These are phyloP conservation scores for Fratercula arctica DNA, from an alignment of 2,797 vertebrate species.

Conservation along the genomic window DNA sequence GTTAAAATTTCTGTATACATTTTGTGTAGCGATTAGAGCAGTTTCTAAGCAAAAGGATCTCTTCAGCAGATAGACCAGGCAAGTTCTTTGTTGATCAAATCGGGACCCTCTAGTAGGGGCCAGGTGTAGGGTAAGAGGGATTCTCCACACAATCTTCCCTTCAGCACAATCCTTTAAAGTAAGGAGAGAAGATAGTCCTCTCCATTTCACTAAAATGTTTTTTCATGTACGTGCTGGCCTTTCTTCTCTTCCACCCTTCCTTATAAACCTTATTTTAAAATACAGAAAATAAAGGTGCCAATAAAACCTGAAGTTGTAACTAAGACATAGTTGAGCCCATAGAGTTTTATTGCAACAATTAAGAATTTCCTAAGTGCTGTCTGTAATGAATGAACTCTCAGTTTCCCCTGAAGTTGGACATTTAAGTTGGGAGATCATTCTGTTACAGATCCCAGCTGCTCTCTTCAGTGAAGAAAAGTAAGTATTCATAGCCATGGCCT, in stretches of 20 bases:
- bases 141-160: neutral
- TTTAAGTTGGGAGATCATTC: neutral
- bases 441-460: neutral
- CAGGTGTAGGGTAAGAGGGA: neutral
- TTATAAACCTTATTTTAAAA: neutral
- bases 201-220: neutral
- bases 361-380: neutral
- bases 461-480: neutral
- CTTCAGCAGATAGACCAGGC: neutral
- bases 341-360: neutral
- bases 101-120: neutral
- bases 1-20: neutral
- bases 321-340: rapidly evolving
- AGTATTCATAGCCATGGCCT: neutral
- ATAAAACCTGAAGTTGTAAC: neutral
- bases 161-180: neutral
- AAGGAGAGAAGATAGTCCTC: neutral
- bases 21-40: neutral
- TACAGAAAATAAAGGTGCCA: neutral
- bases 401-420: neutral
- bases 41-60: neutral
- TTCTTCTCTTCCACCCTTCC: neutral
- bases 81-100: neutral
- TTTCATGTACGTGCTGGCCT: neutral
- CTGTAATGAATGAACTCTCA: neutral